Evolutionary conservation across 2,113 vertebrate species (phyloP), one percentile per base, ranked within the genome.

Genomic region (Lonchura striata): DNA sequence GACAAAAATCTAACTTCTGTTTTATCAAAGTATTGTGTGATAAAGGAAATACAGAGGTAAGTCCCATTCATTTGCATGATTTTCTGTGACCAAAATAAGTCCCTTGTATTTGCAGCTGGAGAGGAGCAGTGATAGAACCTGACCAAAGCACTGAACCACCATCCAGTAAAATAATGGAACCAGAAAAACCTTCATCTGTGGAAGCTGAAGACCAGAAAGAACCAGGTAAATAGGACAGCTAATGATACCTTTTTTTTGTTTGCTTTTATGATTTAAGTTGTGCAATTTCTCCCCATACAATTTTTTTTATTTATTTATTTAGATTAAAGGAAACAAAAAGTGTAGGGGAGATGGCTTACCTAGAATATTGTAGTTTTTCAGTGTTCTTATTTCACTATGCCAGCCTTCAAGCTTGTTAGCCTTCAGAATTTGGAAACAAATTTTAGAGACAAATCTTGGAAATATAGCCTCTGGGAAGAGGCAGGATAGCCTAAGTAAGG

Each of bases 81-180:
- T 63, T 76, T 64, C 24, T 88, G 35, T 86, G 44, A 56, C 54
- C 33, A 57, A 44, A 50, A 44, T 30, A 66, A 78, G 22, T 82
- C 24, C 12, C 22, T 80, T 92, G 33, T 83, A 24, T 84, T 60
- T 93, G 31, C 77, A 99, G 98, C 95, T 98, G 99, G 99, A 97
- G 94, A 86, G 99, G 98, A 54, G 97, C 98, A 2, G 95, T 98
- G 88, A 98, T 99, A 19, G 99, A 99, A 96, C 98, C 99, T 1
- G 98, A 98, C 20, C 98, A 98, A 82, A 97, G 69, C 70, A 97
- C 97, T 3, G 98, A 98, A 60, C 92, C 95, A 15, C 98, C 98
- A 3, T 98, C 98, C 9, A 97, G 75, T 77, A 97, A 86, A 94
- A 94, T 92, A 61, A 97, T 52, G 33, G 95, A 95, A 50, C 90